phyloP scores from a whole-genome alignment of 2,113 vertebrate species.

The Halichoerus grypus region DNA sequence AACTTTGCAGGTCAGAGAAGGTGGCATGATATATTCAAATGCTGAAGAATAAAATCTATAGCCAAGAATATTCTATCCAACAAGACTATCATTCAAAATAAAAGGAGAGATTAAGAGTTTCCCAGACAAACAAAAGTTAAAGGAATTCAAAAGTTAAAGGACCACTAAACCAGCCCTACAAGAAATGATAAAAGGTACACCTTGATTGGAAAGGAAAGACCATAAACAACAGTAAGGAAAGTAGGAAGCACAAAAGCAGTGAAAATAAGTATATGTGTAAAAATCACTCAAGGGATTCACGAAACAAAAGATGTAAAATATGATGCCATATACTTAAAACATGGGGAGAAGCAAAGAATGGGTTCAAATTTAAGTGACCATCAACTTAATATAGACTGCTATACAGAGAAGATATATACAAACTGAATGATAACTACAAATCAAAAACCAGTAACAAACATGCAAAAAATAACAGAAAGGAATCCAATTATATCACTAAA shows the following conservation, averaged over 20 bases:
- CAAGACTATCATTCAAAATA: not conserved
- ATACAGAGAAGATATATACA: not conserved
- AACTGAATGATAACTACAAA: not conserved
- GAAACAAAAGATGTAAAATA: not conserved
- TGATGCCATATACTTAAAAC: not conserved
- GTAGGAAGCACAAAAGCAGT: not conserved
- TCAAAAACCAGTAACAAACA: not conserved
- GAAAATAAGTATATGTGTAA: not conserved
- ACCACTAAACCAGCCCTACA: not conserved
- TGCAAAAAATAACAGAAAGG: not conserved
- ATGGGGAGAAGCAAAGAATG: not conserved
- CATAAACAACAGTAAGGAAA: not conserved
- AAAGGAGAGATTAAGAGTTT: not conserved
- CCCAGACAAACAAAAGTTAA: not conserved
- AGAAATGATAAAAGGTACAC: not conserved
- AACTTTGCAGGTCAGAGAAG: not conserved
- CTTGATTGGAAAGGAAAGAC: not conserved
- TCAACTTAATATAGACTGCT: not conserved
- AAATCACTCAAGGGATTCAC: not conserved
- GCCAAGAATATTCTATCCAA: not conserved
- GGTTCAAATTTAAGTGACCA: not conserved
- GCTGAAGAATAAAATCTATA: not conserved
- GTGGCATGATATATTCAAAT: not conserved
- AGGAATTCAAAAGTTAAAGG: not conserved
- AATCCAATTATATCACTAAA: not conserved